These are phyloP conservation scores for Anthrax anthrax DNA, from an alignment of 2,888 invertebrate species.

Conservation along the genomic window DNA sequence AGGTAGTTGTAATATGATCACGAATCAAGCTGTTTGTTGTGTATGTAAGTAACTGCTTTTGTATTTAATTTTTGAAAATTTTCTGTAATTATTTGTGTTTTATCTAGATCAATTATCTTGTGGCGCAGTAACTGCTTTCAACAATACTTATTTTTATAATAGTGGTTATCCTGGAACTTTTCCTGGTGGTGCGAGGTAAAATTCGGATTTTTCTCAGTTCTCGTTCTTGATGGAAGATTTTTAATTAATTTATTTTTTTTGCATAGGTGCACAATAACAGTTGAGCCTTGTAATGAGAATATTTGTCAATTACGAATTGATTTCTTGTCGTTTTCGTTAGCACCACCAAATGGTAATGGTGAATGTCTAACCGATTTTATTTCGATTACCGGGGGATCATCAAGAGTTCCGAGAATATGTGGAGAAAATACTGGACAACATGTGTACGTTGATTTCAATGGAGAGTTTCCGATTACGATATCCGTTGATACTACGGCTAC, in stretches of 20 bases:
- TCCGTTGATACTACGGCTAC: slow-evolving; percentile 47
- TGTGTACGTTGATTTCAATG: slow-evolving; percentile 60
- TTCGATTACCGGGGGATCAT: slow-evolving; percentile 52
- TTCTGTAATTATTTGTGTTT: slow-evolving; percentile 1
- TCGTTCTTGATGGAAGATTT: too few relatives aligned
- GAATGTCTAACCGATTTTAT: slow-evolving; percentile 55
- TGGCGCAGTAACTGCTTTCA: slow-evolving; percentile 51
- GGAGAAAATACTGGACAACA: slow-evolving; percentile 71
- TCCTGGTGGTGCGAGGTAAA: slow-evolving; percentile 41
- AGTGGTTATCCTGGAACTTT: slow-evolving; percentile 59
- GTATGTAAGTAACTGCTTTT: slow-evolving; percentile 41
- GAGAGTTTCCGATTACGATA: slow-evolving; percentile 50
- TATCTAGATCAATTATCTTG: slow-evolving; percentile 55
- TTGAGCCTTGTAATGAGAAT: slow-evolving; percentile 48
- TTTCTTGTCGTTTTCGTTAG: slow-evolving; percentile 54
- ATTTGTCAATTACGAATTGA: slow-evolving; percentile 56
- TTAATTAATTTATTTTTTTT: too few relatives aligned
- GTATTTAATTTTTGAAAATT: neutral
- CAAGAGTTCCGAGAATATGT: slow-evolving; percentile 54
- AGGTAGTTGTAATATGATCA: slow-evolving; percentile 52
- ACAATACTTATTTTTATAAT: slow-evolving; percentile 75
- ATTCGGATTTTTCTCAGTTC: too few relatives aligned
- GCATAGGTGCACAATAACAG: slow-evolving; percentile 53
- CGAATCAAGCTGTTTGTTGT: slow-evolving; percentile 64
- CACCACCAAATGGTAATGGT: slow-evolving; percentile 61